phyloP scores from a whole-genome alignment of 37 sponge, comb jelly and placozoan species.

The Mnemiopsis leidyi region DNA sequence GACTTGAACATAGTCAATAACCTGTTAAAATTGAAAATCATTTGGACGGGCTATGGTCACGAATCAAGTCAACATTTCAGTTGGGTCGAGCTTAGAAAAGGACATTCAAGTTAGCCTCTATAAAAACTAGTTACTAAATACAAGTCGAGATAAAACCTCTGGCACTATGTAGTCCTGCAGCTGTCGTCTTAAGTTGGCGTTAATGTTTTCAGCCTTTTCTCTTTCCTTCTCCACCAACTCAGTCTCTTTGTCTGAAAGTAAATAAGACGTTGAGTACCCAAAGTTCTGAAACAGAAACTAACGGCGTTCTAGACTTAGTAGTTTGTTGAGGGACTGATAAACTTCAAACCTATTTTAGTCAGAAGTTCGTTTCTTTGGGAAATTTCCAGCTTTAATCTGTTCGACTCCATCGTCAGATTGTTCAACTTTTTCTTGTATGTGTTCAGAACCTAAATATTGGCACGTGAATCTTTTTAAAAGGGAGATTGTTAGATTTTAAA shows the following conservation, averaged over 20 bases:
- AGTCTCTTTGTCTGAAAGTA: constrained; percentile 47
- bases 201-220: constrained; percentile 77
- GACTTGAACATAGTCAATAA: constrained; percentile 93
- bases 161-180: constrained; percentile 91
- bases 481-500: no score
- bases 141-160: constrained; percentile 70
- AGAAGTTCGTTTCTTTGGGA: constrained; percentile 75
- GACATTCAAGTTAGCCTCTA: neutral
- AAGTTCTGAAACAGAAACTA: no score
- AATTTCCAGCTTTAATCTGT: constrained; percentile 75
- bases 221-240: constrained; percentile 74
- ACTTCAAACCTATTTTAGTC: constrained; percentile 69
- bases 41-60: constrained; percentile 43
- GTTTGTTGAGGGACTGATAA: no score
- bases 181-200: constrained; percentile 72
- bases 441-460: constrained; percentile 77
- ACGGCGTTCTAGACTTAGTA: no score
- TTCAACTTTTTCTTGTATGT: constrained; percentile 89
- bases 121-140: neutral
- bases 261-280: no score
- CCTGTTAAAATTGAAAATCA: constrained; percentile 67
- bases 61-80: neutral
- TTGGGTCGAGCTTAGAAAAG: neutral
- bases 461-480: no score
- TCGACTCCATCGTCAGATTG: constrained; percentile 74